Base-by-base conservation (phyloP, 2,113 vertebrate genomes). In the Empidonax alnorum region DNA sequence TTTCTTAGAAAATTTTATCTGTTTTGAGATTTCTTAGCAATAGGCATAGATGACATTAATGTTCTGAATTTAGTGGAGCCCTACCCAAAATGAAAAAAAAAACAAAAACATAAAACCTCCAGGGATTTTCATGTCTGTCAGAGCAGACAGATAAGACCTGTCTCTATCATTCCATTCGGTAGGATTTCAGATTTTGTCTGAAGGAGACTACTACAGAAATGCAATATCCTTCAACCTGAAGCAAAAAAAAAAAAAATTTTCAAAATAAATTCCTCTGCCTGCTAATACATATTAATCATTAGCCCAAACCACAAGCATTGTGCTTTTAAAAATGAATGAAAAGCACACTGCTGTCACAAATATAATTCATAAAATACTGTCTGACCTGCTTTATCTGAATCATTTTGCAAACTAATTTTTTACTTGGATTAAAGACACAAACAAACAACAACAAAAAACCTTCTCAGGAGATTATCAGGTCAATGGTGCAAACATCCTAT, bases 401-500 rank as follows among this genome's bases (percentile, higher is more conserved):
- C 21, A 82, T 86, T 97, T 96, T 90, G 65, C 82, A 96, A 97
- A 97, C 39, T 68, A 50, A 17, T 96, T 93, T 97, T 97, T 96
- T 77, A 66, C 81, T 91, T 93, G 95, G 95, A 97, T 97, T 97
- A 97, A 96, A 95, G 92, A 30, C 33, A 72, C 28, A 50, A 47
- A 35, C 90, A 58, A 61, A 44, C 16, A 44, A 42, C 12, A 46
- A 46, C 8, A 46, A 4, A 33, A 91, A 59, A 58, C 2, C 7
- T 89, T 77, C 79, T 90, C 63, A 95, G 55, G 92, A 94, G 94
- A 98, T 97, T 97, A 97, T 87, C 66, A 66, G 97, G 94, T 97
- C 96, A 97, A 84, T 52, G 53, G 95, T 90, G 93, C 93, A 96
- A 93, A 71, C 75, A 83, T 67, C 58, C 88, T 96, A 55, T 59